Base-by-base conservation (phyloP, 2,888 invertebrate genomes). In the Atethmia centrago region DNA sequence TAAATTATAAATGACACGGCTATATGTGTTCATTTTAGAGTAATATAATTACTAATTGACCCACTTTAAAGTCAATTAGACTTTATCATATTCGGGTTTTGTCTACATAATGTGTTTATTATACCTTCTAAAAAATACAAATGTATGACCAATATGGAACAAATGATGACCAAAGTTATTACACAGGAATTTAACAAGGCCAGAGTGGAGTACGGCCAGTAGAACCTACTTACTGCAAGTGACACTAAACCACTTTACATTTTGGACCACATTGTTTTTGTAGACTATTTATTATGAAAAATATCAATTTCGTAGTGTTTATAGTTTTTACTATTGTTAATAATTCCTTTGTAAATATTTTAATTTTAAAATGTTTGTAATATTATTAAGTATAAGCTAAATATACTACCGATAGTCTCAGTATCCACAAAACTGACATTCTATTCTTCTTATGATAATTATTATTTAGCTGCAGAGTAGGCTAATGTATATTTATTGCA, bases 291-390 rank as follows among this genome's bases (percentile, higher is more conserved):
- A 95, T 94, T 94, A 92, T 93, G 90, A 92, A 90, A 91, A 92
- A 93, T 93, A 93, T 93, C 93, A 92, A 93, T 92, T 93, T 94
- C 90, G 91, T 94, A 95, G 93, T 94, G 93, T 95, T 95, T 94
- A 94, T 95, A 94, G 93, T 88, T 91, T 91, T 91, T 92, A 95
- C 91, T 90, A 93, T 93, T 92, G 94, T 95, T 94, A 93, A 92
- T 92, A 91, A 89, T 92, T 92, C 90, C 91, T 93, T 93, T 95
- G 95, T 95, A 95, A 93, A 95, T 95, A 94, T 90, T 93, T 92
- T 93, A 93, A 88, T 90, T 89, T 88, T 92, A 92, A 92, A 90
- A 89, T 78, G 89, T 93, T 93, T 91, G 91, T 91, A 92, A 90
- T 91, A 90, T 88, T 89, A 89, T 85, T 89, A 89, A 86, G 83